These are phyloP conservation scores for Cryptus viduatorius DNA, from an alignment of 2,888 invertebrate genomes.

Conservation along the genomic window DNA sequence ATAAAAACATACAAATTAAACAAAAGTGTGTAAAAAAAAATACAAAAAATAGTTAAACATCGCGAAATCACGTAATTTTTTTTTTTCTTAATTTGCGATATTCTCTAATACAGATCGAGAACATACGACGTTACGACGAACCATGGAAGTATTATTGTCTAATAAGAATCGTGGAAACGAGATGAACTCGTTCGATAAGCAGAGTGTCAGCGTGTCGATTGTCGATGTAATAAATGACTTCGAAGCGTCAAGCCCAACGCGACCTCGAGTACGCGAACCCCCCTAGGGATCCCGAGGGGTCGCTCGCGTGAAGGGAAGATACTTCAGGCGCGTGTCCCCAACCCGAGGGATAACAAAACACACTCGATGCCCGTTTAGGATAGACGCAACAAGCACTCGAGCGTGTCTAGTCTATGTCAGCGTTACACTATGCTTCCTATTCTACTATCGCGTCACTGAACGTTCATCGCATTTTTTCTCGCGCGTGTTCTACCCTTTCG, in stretches of 20 bases:
- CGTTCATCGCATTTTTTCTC: background rate
- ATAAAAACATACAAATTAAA: too few species aligned
- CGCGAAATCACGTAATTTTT: background rate
- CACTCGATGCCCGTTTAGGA: constrained; percentile 56
- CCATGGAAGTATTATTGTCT: constrained; percentile 45
- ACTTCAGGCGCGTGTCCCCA: constrained; percentile 66
- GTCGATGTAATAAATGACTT: constrained; percentile 65
- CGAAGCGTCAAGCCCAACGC: constrained; percentile 66
- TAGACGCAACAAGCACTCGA: constrained; percentile 18
- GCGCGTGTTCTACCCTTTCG: constrained; percentile 12
- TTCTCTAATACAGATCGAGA: background rate
- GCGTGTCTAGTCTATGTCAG: constrained; percentile 27
- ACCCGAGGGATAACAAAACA: constrained; percentile 62
- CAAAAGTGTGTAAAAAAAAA: too few species aligned
- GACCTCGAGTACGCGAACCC: constrained; percentile 67
- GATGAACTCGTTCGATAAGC: constrained; percentile 53
- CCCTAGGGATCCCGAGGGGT: constrained; percentile 61
- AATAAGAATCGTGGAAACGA: constrained; percentile 55
- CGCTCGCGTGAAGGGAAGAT: constrained; percentile 59
- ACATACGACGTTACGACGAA: background rate
- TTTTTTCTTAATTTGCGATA: background rate
- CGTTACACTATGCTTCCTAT: constrained; percentile 16
- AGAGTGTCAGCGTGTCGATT: constrained; percentile 64
- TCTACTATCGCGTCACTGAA: constrained; percentile 16
- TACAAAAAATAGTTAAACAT: background rate